Evolutionary conservation across 2,113 vertebrate species (phyloP).

Genomic region (Notothenia rossii): DNA sequence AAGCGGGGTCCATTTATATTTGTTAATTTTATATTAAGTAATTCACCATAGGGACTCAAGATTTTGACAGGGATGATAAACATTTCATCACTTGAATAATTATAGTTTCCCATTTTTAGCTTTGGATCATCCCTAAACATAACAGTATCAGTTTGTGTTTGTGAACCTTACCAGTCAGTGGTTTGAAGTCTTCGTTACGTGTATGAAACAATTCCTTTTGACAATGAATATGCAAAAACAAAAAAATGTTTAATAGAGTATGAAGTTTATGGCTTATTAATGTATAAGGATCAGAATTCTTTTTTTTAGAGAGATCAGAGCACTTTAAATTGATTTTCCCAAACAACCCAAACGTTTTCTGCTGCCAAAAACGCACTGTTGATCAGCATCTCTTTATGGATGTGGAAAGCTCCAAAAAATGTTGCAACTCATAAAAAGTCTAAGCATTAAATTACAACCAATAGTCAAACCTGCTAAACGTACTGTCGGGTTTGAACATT

Average conservation of each 20-base stretch:
- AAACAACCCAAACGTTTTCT: background rate
- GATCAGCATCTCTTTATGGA: background rate
- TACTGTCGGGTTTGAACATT: background rate
- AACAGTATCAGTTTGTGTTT: background rate
- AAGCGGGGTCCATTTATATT: no score
- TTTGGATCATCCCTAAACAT: no score
- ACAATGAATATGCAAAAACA: conserved; percentile 15
- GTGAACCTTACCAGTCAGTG: conserved; percentile 45
- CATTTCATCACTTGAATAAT: background rate
- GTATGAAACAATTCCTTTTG: conserved; percentile 45
- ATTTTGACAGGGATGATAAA: background rate
- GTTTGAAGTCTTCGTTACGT: conserved; percentile 40
- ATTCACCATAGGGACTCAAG: background rate
- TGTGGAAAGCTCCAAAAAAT: background rate
- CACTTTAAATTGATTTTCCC: background rate
- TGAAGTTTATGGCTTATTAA: no score
- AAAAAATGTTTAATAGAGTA: background rate
- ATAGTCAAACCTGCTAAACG: background rate
- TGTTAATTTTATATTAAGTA: no score
- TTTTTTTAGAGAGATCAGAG: background rate
- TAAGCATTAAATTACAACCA: background rate
- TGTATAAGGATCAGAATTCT: background rate
- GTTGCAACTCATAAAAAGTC: background rate
- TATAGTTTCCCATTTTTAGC: background rate
- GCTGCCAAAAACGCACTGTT: background rate